Conservation (phyloP, 1,140 invertebrate genomes). For the Drosophila truncata region DNA sequence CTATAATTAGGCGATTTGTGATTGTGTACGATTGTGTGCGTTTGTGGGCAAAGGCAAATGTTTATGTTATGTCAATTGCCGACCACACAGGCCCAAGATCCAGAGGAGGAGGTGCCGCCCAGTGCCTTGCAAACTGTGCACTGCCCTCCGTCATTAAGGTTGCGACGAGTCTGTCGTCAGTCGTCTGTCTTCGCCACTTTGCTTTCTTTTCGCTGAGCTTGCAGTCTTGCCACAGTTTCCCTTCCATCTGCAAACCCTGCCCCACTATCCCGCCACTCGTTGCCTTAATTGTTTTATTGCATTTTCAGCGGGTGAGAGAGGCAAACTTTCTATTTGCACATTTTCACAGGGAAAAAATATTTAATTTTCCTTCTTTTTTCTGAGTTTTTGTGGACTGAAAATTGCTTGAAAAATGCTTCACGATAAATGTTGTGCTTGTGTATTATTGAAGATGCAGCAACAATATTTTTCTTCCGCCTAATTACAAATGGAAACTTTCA, state of each 20-base stretch:
- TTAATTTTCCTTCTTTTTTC: constrained; percentile 37
- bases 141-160: constrained; percentile 40
- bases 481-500: constrained; percentile 15
- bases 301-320: constrained; percentile 25
- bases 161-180: constrained; percentile 14
- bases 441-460: constrained; percentile 30
- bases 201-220: constrained; percentile 49
- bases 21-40: constrained; percentile 10
- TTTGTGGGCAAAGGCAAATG: constrained; percentile 37
- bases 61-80: constrained; percentile 52
- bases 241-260: constrained; percentile 19
- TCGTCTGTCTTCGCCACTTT: constrained; percentile 10
- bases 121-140: constrained; percentile 28
- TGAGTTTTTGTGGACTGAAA: constrained; percentile 9
- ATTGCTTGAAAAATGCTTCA: constrained; percentile 22
- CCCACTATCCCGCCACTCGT: constrained; percentile 7
- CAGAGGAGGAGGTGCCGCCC: not conserved
- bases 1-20: constrained; percentile 55
- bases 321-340: constrained; percentile 63
- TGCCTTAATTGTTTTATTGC: constrained; percentile 73
- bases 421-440: constrained; percentile 6
- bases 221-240: constrained; percentile 46
- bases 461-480: constrained; percentile 40
- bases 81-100: constrained; percentile 35
- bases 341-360: constrained; percentile 65